Evolutionary conservation across 2,888 invertebrate species (phyloP).

Genomic region (Drosophila nigricruria): DNA sequence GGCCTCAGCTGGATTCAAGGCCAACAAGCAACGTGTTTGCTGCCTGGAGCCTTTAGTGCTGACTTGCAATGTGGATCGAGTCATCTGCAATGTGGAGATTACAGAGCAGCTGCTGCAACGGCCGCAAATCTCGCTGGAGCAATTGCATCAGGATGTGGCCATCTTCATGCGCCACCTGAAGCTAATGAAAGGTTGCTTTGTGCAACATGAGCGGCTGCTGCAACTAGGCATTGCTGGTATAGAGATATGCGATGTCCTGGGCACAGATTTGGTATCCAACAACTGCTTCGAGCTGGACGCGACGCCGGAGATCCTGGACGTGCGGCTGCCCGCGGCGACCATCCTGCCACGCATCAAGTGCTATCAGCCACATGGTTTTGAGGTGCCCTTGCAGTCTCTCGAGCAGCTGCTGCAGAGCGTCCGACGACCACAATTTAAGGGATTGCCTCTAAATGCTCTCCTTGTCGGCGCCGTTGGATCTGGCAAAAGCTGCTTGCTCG

Average conservation of each 20-base stretch:
- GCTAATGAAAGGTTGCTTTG: conserved; percentile 50
- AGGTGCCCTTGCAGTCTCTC: conserved; percentile 67
- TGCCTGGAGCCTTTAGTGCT: conserved; percentile 29
- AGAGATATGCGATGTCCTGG: conserved; percentile 41
- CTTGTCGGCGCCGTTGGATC: conserved; percentile 87
- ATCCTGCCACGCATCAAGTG: neutral
- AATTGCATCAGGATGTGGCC: conserved; percentile 38
- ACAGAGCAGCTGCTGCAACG: conserved; percentile 45
- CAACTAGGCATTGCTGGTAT: conserved; percentile 70
- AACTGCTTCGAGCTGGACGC: conserved; percentile 65
- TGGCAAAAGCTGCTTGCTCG: conserved; percentile 87
- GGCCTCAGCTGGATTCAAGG: conserved; percentile 37
- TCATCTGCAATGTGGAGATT: conserved; percentile 50
- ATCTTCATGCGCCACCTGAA: conserved; percentile 53
- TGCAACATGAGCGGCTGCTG: conserved; percentile 46
- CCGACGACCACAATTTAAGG: conserved; percentile 8
- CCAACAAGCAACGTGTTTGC: conserved; percentile 31
- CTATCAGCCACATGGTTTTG: conserved; percentile 65
- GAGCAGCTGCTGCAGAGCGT: conserved; percentile 60
- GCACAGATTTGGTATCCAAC: conserved; percentile 6
- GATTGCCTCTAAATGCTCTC: conserved; percentile 72
- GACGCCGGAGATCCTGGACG: conserved; percentile 60
- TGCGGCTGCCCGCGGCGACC: conserved; percentile 49
- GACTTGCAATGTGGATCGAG: neutral
- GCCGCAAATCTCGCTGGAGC: conserved; percentile 19